Conservation (phyloP, 2,113 vertebrate species). For the Terrapene triunguis region DNA sequence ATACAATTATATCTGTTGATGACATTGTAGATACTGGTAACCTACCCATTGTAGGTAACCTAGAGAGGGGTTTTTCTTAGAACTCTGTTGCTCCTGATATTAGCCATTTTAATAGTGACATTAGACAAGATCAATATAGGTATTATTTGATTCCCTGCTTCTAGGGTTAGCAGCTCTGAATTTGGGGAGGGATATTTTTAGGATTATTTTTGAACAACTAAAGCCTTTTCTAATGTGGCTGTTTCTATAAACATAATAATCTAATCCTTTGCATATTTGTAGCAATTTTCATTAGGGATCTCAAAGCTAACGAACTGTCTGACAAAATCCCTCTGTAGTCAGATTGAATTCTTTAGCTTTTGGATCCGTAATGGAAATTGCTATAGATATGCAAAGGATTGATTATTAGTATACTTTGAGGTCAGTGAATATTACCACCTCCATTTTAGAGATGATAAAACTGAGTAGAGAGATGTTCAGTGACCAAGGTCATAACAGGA, state of each 20-base stretch:
- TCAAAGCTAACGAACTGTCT: conserved; percentile 54
- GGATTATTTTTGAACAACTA: conserved; percentile 39
- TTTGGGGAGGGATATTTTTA: conserved; percentile 43
- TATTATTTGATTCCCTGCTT: conserved; percentile 5
- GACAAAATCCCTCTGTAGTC: conserved; percentile 40
- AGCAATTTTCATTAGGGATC: conserved; percentile 46
- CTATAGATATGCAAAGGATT: conserved; percentile 37
- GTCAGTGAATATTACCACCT: conserved; percentile 6
- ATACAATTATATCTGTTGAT: not conserved
- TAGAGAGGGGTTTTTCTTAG: conserved; percentile 16
- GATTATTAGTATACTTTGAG: conserved; percentile 28
- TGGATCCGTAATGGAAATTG: conserved; percentile 51
- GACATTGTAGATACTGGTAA: conserved; percentile 30
- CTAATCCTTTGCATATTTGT: conserved; percentile 61
- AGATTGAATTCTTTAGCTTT: conserved; percentile 63
- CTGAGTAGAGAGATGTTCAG: not conserved
- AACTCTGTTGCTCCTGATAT: not conserved
- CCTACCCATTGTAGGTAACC: conserved; percentile 31
- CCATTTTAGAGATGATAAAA: conserved; percentile 51
- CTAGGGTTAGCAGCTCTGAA: not conserved
- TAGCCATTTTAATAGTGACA: conserved; percentile 7
- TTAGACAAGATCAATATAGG: conserved; percentile 40
- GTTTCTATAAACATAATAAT: conserved; percentile 62
- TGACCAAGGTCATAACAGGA: conserved; percentile 6
- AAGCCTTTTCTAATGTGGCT: conserved; percentile 66